phyloP scores from a whole-genome alignment of 1,140 invertebrate species.

The Dendrolimus punctatus region DNA sequence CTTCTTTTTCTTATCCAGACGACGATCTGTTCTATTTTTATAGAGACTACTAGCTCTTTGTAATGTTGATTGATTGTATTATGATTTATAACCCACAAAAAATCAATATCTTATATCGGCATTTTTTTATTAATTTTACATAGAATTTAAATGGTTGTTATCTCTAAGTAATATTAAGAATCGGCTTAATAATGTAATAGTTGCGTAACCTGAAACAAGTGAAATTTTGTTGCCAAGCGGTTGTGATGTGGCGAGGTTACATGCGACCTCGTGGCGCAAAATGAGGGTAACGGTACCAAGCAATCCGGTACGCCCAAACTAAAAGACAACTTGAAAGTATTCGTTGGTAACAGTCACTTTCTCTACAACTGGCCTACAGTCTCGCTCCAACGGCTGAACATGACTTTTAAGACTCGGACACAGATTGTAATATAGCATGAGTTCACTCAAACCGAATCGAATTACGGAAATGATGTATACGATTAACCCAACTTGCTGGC shows the following conservation, averaged over 20 bases:
- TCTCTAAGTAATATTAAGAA: background rate
- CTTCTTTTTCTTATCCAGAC: too few relatives aligned
- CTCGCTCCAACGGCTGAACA: constrained; percentile 18
- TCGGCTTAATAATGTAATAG: constrained; percentile 4
- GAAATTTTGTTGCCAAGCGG: constrained; percentile 27
- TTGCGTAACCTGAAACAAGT: constrained; percentile 23
- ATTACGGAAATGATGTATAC: too few relatives aligned
- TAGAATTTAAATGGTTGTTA: too few relatives aligned
- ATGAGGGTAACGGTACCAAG: constrained; percentile 50
- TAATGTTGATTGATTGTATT: too few relatives aligned
- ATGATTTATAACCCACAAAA: too few relatives aligned
- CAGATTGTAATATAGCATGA: too few relatives aligned
- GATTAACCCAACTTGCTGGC: too few relatives aligned
- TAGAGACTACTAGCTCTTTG: too few relatives aligned
- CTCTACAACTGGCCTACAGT: constrained; percentile 55
- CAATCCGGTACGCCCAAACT: constrained; percentile 23
- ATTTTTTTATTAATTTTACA: too few relatives aligned
- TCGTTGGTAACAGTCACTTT: constrained; percentile 56
- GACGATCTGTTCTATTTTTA: too few relatives aligned
- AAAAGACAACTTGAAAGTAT: constrained; percentile 57
- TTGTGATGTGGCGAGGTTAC: constrained; percentile 31
- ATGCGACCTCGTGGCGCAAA: constrained; percentile 45
- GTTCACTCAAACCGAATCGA: too few relatives aligned
- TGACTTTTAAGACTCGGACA: constrained; percentile 13
- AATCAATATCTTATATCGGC: too few relatives aligned